Conservation (phyloP, 64 coral and sea anemone genomes). For the Pocillopora damicornis region DNA sequence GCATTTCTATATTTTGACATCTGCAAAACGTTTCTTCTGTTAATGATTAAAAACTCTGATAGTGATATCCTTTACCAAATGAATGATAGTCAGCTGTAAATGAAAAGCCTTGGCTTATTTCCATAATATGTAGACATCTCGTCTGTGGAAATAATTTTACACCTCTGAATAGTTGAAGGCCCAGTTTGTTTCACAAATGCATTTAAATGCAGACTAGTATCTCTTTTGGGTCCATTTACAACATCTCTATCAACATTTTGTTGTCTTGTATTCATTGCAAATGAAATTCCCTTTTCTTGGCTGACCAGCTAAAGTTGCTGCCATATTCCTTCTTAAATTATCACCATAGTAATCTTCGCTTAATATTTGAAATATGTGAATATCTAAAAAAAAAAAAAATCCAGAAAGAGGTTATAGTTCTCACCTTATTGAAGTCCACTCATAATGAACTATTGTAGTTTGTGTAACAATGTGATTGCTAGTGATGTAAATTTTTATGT, state of each 20-base stretch:
- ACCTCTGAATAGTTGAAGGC: neutral
- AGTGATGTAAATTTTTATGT: no score
- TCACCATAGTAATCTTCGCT: no score
- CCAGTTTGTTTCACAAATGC: neutral
- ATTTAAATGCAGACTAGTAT: neutral
- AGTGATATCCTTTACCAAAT: neutral
- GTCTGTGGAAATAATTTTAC: conserved; percentile 11
- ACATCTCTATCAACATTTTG: neutral
- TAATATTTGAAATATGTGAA: no score
- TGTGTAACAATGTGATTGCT: no score
- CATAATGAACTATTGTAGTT: no score
- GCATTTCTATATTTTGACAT: neutral
- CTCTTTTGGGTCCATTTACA: neutral
- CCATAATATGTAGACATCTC: conserved; percentile 28
- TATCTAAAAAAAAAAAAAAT: no score
- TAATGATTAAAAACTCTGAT: neutral
- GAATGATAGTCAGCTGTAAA: neutral
- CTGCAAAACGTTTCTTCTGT: neutral
- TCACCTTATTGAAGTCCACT: no score
- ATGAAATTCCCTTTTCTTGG: no score
- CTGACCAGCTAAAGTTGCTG: no score
- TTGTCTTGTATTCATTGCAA: no score
- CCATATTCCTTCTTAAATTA: no score
- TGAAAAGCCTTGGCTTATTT: neutral
- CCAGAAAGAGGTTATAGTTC: no score